phyloP scores from a whole-genome alignment of 2,797 vertebrate genomes.

The Taeniopygia guttata region DNA sequence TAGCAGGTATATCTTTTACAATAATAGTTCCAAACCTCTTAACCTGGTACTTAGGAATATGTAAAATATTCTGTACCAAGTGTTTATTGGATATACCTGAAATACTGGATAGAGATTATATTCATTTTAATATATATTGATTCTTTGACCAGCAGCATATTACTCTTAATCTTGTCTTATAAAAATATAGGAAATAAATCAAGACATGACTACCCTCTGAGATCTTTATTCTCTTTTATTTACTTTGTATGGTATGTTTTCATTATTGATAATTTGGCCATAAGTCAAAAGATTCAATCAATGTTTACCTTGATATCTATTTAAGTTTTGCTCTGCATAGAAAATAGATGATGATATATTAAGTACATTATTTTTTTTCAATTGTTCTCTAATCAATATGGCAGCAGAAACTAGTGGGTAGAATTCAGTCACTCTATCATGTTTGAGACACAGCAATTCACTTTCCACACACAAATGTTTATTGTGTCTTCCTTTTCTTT shows the following conservation, averaged over 20 bases:
- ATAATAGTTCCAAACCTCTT: neutral
- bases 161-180: neutral
- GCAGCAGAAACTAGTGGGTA: neutral
- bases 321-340: neutral
- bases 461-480: neutral
- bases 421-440: neutral
- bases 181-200: neutral
- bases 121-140: neutral
- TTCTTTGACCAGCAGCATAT: neutral
- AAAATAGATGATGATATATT: neutral
- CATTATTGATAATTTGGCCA: neutral
- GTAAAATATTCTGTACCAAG: neutral
- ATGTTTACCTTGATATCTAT: neutral
- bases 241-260: neutral
- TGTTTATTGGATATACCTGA: neutral
- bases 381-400: neutral
- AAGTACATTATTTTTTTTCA: neutral
- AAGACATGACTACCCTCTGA: neutral
- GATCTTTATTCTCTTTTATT: neutral
- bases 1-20: neutral
- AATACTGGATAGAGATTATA: neutral
- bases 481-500: neutral
- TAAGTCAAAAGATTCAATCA: neutral
- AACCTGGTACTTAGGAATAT: neutral
- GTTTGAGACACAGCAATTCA: neutral